Percentiles rank a stretch among this genome's conserved stretches.
Conservation (phyloP, 2,113 vertebrate species). For the Rattus norvegicus region GRCr8 NC_086029.1:24397501-24398000, state of each 20-base stretch:
- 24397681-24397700: slow-evolving; percentile 11
- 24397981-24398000: neutral
- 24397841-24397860: neutral
- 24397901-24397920: neutral
- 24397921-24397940: neutral
- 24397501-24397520: slow-evolving; percentile 83
- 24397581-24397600: slow-evolving; percentile 22
- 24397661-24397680: slow-evolving; percentile 38
- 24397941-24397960: neutral
- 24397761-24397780: neutral
- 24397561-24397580: slow-evolving; percentile 54
- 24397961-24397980: neutral
- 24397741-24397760: neutral
- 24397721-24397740: slow-evolving; percentile 12
- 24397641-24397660: neutral
- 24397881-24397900: neutral
- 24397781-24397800: neutral
- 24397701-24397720: neutral
- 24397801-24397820: neutral
- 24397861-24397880: neutral
- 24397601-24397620: neutral
- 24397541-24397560: slow-evolving; percentile 49
- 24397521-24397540: slow-evolving; percentile 80
- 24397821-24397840: neutral
- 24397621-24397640: slow-evolving; percentile 26